Percentiles rank a stretch among this genome's conserved stretches.
Conservation (phyloP, 1,140 invertebrate species). For the Episyrphus balteatus region DNA sequence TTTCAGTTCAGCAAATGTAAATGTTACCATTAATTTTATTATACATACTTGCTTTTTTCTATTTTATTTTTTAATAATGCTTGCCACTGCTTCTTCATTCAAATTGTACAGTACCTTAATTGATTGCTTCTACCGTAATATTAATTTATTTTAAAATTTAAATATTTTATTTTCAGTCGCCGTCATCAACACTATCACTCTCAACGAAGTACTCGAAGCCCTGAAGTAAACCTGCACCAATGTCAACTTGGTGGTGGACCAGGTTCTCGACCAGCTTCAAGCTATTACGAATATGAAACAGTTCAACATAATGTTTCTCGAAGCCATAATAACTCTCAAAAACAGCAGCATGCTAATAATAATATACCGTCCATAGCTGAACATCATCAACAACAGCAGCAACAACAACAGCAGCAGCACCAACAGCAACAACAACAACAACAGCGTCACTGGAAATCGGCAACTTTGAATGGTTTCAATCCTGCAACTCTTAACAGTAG, state of each 20-base stretch:
- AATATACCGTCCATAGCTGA: constrained; percentile 15
- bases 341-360: constrained; percentile 15
- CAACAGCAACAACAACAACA: constrained; percentile 10
- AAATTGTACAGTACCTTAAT: no score
- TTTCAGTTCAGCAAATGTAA: no score
- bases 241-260: constrained; percentile 5
- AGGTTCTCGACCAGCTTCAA: constrained; percentile 53
- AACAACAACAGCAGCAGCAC: constrained; percentile 15
- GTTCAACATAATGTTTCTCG: constrained; percentile 43
- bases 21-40: no score
- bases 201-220: constrained; percentile 55
- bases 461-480: constrained; percentile 26
- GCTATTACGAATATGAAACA: constrained; percentile 74
- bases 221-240: constrained; percentile 37
- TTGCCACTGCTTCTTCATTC: no score
- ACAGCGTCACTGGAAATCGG: constrained; percentile 28
- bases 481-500: constrained; percentile 27
- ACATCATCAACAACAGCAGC: constrained; percentile 10
- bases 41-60: no score
- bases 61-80: no score
- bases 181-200: constrained; percentile 65
- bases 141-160: neutral
- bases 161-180: constrained; percentile 41
- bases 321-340: constrained; percentile 6
- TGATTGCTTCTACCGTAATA: no score